Evolutionary conservation across 2,113 vertebrate species (phyloP), one percentile per base, ranked within the genome.

Genomic region (Oncorhynchus nerka): DNA sequence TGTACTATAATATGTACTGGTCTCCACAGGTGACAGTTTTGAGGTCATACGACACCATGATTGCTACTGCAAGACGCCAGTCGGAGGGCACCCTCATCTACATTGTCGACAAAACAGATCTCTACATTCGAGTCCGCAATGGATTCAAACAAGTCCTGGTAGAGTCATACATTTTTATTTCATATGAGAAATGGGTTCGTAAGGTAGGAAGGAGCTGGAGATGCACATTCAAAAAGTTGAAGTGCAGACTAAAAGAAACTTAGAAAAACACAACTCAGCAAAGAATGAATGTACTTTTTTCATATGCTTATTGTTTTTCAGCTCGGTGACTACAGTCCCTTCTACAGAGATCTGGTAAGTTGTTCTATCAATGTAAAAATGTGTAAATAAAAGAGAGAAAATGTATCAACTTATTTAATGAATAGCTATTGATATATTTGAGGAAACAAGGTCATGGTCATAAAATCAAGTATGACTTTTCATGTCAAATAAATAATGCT

Each of bases 141-240:
- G 98, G 98, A 26, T 89, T 97, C 88, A 93, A 94, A 34, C 95
- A 94, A 86, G 93, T 99, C 71, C 92, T 95, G 90, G 97, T 99
- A 77, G 15, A 24, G 64, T 22, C n/a, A 15, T 45, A 15, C 15
- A 19, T 8, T 39, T 66, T n/a, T 66, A 1, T 68, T 67, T 77
- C 39, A 45, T 45, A 1, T 45, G 39, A 45, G 9, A 15, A 13
- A 4, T 57, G 12, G 64, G 30, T 55, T 55, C 5, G 0, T 55
- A 16, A 55, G 3, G 16, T 16, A 55, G 51, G 15, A 16, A 19
- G 51, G 5, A 55, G 51, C 16, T 19, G 15, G 16, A 55, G 5
- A 55, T 7, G 16, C 51, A 55, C 16, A 19, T 55, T 51, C 49
- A 39, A 9, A 51, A 51, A 51, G 49, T 51, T 51, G 13, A 30